Evolutionary conservation across 2,113 vertebrate species (phyloP).

Genomic region (Eptesicus fuscus): DNA sequence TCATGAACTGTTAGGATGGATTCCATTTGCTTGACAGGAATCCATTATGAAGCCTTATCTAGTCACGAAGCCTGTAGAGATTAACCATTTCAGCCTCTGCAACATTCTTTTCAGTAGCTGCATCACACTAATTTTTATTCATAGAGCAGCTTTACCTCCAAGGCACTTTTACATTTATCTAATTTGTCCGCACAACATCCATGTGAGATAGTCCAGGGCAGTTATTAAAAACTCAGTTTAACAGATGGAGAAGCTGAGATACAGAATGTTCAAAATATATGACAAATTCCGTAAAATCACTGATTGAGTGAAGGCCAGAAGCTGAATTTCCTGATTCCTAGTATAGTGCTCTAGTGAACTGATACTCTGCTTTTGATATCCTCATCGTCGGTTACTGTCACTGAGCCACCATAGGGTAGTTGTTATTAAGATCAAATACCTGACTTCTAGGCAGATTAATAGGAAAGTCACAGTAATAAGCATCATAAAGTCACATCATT

Average conservation of each 20-base stretch:
- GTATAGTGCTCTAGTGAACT: not conserved
- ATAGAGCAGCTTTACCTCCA: slow-evolving; percentile 49
- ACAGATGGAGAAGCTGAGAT: slow-evolving; percentile 26
- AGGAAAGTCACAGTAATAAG: not conserved
- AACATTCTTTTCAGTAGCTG: not conserved
- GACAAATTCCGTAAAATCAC: slow-evolving; percentile 9
- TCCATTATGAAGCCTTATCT: slow-evolving; percentile 23
- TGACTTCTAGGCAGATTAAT: not conserved
- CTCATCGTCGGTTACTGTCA: not conserved
- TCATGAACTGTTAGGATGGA: not conserved
- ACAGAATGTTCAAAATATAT: slow-evolving; percentile 14
- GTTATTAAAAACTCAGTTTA: slow-evolving; percentile 21
- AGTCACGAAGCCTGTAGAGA: not conserved
- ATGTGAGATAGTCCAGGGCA: slow-evolving; percentile 59
- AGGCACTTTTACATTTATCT: slow-evolving; percentile 56
- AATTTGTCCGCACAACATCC: slow-evolving; percentile 54
- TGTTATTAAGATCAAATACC: not conserved
- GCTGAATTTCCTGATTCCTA: not conserved
- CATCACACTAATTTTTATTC: slow-evolving; percentile 31
- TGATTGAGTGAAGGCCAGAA: not conserved
- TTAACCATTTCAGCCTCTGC: not conserved
- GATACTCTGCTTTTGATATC: not conserved
- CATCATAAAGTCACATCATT: not conserved
- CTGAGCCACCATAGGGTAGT: not conserved
- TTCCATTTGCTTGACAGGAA: slow-evolving; percentile 46